Percentiles rank a stretch among this genome's conserved stretches.
phyloP scores from a whole-genome alignment of 2,113 vertebrate species.

The Cyprinodon brontotheroides region DNA sequence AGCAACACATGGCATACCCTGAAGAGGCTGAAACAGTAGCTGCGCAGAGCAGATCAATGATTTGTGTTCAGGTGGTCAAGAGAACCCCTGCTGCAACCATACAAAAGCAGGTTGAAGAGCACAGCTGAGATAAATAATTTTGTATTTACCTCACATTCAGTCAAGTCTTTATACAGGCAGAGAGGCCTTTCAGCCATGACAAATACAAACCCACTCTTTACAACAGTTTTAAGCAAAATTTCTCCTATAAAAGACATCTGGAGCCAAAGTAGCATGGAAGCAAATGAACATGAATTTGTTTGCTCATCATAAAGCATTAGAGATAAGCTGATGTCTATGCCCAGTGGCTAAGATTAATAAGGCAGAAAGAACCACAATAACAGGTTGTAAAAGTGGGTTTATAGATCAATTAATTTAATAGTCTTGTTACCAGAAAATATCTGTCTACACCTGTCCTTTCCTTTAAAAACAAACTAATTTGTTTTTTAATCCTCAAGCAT shows the following conservation, averaged over 20 bases:
- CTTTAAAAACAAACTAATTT: background rate
- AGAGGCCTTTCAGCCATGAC: background rate
- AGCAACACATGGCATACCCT: background rate
- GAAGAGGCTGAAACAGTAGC: background rate
- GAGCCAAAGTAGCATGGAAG: background rate
- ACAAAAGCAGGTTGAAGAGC: background rate
- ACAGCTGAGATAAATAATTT: slow-evolving; percentile 1
- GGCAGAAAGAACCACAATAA: slow-evolving; percentile 8
- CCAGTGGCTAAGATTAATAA: background rate
- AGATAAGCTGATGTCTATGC: background rate
- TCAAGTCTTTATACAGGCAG: background rate
- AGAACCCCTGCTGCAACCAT: background rate
- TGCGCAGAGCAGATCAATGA: background rate
- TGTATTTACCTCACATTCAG: background rate
- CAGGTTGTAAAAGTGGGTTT: slow-evolving; percentile 1
- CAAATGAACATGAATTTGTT: slow-evolving; percentile 15
- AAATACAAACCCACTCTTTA: background rate
- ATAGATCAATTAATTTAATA: slow-evolving; percentile 9
- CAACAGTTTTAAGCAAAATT: background rate
- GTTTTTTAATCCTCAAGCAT: background rate
- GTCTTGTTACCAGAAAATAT: background rate
- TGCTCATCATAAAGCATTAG: slow-evolving; percentile 7
- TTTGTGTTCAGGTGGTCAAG: background rate
- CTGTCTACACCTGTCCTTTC: background rate
- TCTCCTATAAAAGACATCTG: background rate